Evolutionary conservation across 2,113 vertebrate genomes (phyloP).

Genomic region (Cavia porcellus): DNA sequence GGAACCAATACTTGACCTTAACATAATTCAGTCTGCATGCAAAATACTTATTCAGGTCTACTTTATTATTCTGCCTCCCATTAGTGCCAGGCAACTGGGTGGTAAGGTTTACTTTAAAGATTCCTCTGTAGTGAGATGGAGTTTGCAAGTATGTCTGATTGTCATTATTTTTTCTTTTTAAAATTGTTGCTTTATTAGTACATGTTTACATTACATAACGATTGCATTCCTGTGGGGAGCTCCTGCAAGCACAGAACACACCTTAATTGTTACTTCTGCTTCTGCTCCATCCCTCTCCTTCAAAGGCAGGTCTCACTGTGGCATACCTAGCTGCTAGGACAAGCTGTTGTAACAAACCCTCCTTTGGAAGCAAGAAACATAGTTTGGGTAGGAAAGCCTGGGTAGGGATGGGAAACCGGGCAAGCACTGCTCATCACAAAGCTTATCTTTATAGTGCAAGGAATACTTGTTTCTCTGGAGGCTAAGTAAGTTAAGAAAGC

Average conservation of each 20-base stretch:
- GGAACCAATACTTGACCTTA: not conserved
- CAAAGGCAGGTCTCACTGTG: not conserved
- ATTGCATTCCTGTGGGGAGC: not conserved
- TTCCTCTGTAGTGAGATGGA: not conserved
- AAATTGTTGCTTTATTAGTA: not conserved
- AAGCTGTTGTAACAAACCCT: not conserved
- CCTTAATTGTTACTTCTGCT: not conserved
- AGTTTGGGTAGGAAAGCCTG: not conserved
- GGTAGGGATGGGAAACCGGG: not conserved
- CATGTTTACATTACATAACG: not conserved
- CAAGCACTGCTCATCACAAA: not conserved
- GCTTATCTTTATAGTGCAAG: constrained; percentile 71
- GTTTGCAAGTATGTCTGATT: not conserved
- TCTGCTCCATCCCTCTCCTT: not conserved
- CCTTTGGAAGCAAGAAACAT: not conserved
- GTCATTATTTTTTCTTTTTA: not conserved
- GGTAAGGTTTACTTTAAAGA: not conserved
- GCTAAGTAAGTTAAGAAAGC: constrained; percentile 52
- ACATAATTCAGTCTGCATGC: constrained; percentile 4
- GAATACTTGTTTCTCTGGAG: constrained; percentile 63
- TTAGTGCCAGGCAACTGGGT: not conserved
- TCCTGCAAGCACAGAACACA: not conserved
- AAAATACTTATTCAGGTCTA: not conserved
- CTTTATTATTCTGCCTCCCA: not conserved
- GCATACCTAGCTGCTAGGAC: not conserved